A percentile compares a stretch with the other conserved stretches of the same genome.
Conservation (phyloP, 2,113 vertebrate genomes). For the Ceyx cyanopectus region DNA sequence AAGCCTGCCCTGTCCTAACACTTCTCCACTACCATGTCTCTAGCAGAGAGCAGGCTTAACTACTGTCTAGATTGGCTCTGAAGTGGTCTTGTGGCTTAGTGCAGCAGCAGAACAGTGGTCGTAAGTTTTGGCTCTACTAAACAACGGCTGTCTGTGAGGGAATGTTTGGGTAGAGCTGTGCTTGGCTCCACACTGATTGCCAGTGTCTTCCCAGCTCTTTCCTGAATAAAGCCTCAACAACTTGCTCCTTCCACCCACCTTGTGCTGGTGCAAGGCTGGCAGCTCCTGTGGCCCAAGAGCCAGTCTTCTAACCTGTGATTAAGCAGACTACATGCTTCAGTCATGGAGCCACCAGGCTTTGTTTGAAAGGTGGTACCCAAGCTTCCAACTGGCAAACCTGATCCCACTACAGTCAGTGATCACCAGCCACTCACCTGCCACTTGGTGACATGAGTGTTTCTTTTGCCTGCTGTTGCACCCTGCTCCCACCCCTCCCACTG, state of each 20-base stretch:
- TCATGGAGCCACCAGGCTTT: neutral
- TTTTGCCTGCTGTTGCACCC: neutral
- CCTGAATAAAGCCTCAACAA: neutral
- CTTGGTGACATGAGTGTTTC: accelerated
- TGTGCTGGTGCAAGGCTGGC: accelerated
- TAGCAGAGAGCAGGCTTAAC: neutral
- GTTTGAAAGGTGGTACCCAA: neutral
- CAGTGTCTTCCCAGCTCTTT: neutral
- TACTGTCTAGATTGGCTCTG: too few relatives aligned
- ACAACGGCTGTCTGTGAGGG: neutral
- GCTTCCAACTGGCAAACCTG: neutral
- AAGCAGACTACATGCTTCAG: neutral
- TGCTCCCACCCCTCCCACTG: neutral
- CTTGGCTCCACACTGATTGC: neutral
- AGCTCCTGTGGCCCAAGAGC: accelerated
- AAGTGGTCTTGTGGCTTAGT: neutral
- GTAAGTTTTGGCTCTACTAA: neutral
- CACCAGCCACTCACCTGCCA: accelerated
- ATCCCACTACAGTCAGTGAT: accelerated
- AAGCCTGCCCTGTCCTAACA: neutral
- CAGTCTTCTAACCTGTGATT: neutral
- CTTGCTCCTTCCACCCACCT: neutral
- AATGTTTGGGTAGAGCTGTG: accelerated
- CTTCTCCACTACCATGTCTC: accelerated
- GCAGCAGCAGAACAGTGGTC: accelerated